Base-by-base conservation (phyloP, 1,140 invertebrate genomes). In the Octopus sinensis region DNA sequence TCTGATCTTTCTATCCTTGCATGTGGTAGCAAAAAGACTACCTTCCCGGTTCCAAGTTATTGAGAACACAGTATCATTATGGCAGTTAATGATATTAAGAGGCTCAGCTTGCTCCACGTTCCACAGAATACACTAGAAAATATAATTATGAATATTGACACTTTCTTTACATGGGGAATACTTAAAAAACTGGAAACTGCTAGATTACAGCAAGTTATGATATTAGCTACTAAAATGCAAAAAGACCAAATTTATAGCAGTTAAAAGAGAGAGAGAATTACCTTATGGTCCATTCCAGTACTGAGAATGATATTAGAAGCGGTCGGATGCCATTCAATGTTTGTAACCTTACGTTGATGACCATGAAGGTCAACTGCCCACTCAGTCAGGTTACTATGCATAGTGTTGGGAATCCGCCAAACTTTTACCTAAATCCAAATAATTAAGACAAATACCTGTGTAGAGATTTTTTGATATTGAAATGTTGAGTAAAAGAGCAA, bases 91-190 rank as follows among this genome's bases (percentile, higher is more conserved):
- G 4, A 96, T 92, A 85, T 94, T 96, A 7, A 97, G 92, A 12
- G 95, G 95, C 89, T 96, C 95, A 4, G 96, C 98, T 52, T 96
- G 98, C 79, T 97, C 97, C 43, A 97, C 94, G 88, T 98, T 95
- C 97, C 96, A 98, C 93, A 90, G 53, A 68, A 90, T 86, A 78
- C 87, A 87, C 89, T 90, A 78, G 51, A 88, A 85, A 68, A 5
- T 80, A 43, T 43, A 77, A 77, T n/a, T 43, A 43, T 43, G 30
- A 43, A 43, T 3, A 43, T 43, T 43, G 30, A 43, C 30, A 43
- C 30, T 43, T 43, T 43, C 30, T 43, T 43, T 43, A 43, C 30
- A 43, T 43, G 30, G 30, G 3, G 0, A 43, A 43, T 3, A 43
- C 30, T 2, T 2, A 3, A 43, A 43, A 43, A 43, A 43, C 30